Evolutionary conservation across 2,113 vertebrate species (phyloP), one percentile per base, ranked within the genome.

Genomic region (Corydoras maculifer): DNA sequence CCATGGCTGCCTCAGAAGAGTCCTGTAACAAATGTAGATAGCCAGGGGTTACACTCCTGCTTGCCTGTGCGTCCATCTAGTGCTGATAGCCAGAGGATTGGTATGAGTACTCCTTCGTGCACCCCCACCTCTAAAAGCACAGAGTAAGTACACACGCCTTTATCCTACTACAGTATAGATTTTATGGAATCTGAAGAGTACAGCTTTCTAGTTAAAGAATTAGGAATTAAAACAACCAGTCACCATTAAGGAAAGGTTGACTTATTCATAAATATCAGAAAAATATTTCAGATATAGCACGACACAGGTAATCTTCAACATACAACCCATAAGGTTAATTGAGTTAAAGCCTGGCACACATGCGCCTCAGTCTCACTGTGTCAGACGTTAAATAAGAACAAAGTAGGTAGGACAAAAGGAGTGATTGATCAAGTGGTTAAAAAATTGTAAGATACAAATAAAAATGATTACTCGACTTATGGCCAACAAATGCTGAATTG

Each of bases 1-100:
- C 91, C 90, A 0, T 94, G 93, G 93, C 85, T 92, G 75, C 91
- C 93, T 82, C 92, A 93, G 6, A 88, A 89, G 14, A 90, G 90
- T 35, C 88, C 91, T 8, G 91, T 91, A 84, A 91, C 90, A 48
- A 90, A 88, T 9, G 90, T 88, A 84, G 93, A 94, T 58, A 77
- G 86, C 81, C 92, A 93, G 65, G 89, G 89, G 58, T 86, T 94
- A 79, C 87, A 91, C 76, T 89, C 88, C 82, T 92, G 92, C 80
- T 86, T 91, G 82, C 91, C 93, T 53, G 91, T 94, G 62, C 87
- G 89, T 65, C 92, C 92, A 0, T 91, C 92, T 74, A 94, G 92
- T 67, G 90, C 91, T 58, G 93, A 94, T 58, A 82, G 92, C 61
- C 91, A 91, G 74, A 90, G 91, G 54, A 86, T 89, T 73, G 83